Evolutionary conservation across 1,140 invertebrate species (phyloP).

Genomic region (Reticulitermes speratus): DNA sequence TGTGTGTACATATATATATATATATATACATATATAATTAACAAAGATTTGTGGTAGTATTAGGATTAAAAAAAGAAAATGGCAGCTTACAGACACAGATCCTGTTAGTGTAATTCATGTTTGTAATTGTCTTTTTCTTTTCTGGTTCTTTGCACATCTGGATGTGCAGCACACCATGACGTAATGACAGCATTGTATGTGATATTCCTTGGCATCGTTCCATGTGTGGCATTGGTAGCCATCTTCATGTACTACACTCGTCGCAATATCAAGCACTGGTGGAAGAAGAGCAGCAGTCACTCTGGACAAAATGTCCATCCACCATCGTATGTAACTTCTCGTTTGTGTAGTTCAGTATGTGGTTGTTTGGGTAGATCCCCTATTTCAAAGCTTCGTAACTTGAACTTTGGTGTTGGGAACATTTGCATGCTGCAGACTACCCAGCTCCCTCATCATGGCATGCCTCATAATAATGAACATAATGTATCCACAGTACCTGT

Average conservation of each 20-base stretch:
- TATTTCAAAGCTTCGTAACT: background rate
- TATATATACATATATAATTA: too few species aligned
- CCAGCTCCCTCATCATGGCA: too few species aligned
- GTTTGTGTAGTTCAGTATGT: background rate
- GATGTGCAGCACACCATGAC: conserved; percentile 65
- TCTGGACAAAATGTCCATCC: background rate
- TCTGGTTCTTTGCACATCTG: conserved; percentile 32
- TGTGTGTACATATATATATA: too few species aligned
- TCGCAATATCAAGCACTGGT: conserved; percentile 61
- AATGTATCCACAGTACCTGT: background rate
- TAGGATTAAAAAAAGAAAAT: too few species aligned
- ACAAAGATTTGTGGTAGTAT: too few species aligned
- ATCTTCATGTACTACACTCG: conserved; percentile 72
- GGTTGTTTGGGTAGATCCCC: background rate
- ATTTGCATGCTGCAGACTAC: too few species aligned
- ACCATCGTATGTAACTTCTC: conserved; percentile 26
- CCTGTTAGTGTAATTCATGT: background rate
- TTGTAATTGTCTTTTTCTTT: conserved; percentile 21
- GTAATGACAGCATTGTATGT: conserved; percentile 74
- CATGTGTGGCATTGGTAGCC: conserved; percentile 60
- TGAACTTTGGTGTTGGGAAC: background rate
- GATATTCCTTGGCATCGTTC: conserved; percentile 80
- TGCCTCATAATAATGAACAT: background rate
- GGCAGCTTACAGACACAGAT: too few species aligned
- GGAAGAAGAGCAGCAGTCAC: conserved; percentile 53